A percentile compares a stretch with the other conserved stretches of the same genome.
Conservation (phyloP, 2,113 vertebrate species). For the human (Homo sapiens) region DNA sequence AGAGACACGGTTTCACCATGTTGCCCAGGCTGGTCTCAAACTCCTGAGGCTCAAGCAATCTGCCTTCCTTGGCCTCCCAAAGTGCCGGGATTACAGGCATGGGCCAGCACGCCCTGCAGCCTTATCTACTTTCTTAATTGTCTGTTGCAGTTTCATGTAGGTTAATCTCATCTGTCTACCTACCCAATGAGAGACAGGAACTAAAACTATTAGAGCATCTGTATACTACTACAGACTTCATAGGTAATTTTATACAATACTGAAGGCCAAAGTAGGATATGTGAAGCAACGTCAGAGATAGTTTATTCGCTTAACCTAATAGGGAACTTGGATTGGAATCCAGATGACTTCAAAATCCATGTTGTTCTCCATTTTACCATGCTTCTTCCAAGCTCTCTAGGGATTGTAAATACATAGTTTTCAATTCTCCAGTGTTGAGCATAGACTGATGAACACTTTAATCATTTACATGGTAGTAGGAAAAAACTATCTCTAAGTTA, state of each 20-base stretch:
- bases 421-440: slow-evolving; percentile 31
- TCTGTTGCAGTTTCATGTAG: not conserved
- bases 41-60: no score
- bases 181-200: not conserved
- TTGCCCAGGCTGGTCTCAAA: no score
- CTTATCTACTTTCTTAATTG: not conserved
- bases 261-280: slow-evolving; percentile 9
- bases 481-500: slow-evolving; percentile 3
- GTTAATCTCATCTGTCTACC: slow-evolving; percentile 18
- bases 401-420: not conserved
- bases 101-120: no score
- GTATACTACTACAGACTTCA: not conserved
- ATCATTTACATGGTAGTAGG: not conserved
- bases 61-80: no score
- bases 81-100: no score
- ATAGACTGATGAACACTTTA: not conserved
- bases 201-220: not conserved
- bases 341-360: slow-evolving; percentile 33
- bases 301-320: not conserved
- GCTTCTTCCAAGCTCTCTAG: not conserved
- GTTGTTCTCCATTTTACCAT: not conserved
- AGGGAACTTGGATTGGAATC: slow-evolving; percentile 23
- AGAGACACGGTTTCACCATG: no score
- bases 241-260: not conserved
- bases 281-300: not conserved